phyloP scores from a whole-genome alignment of 1,140 invertebrate genomes.

The Marisa cornuarietis region DNA sequence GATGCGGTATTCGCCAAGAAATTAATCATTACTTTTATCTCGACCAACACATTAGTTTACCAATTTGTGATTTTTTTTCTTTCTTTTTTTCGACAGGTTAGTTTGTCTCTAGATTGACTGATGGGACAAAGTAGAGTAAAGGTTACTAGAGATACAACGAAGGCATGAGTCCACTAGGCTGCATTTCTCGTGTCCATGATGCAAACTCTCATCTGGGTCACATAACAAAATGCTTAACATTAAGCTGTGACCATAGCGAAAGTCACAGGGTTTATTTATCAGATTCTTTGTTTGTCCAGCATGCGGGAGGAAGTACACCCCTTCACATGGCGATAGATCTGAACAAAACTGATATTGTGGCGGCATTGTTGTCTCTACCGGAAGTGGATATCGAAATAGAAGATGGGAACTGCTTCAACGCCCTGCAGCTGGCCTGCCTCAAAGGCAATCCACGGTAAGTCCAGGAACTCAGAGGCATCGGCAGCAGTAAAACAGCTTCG shows the following conservation, averaged over 20 bases:
- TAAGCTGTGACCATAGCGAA: background rate
- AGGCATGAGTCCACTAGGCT: background rate
- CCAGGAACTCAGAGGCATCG: too few relatives aligned
- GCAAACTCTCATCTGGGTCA: background rate
- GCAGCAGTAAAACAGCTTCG: background rate
- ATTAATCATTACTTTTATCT: too few relatives aligned
- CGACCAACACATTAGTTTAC: too few relatives aligned
- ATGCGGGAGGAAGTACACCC: background rate
- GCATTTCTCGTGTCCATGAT: background rate
- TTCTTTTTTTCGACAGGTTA: too few relatives aligned
- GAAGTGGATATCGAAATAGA: background rate
- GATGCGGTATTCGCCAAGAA: too few relatives aligned
- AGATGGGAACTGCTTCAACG: background rate
- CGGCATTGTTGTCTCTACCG: background rate
- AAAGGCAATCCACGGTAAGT: background rate
- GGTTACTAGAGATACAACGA: too few relatives aligned
- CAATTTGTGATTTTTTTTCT: too few relatives aligned
- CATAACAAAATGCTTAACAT: background rate
- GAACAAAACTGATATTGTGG: background rate
- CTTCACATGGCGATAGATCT: conserved; percentile 14
- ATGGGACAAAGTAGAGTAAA: too few relatives aligned
- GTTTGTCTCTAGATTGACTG: too few relatives aligned
- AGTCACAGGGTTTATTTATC: too few relatives aligned
- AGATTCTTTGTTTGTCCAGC: background rate
- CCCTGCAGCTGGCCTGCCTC: background rate